Conservation (phyloP, 2,113 vertebrate species). For the Hydropotes inermis region DNA sequence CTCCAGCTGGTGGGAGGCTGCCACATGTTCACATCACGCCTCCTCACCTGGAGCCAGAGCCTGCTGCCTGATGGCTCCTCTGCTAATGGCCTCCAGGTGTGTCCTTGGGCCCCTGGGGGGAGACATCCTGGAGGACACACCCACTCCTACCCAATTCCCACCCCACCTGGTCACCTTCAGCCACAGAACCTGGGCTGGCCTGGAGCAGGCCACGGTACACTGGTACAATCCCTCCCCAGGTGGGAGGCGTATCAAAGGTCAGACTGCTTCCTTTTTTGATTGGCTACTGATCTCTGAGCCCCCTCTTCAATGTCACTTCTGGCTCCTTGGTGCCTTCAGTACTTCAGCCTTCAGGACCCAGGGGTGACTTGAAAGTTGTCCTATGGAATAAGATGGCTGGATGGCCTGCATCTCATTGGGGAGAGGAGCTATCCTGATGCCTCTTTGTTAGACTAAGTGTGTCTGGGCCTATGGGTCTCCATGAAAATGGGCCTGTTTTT, state of each 20-base stretch:
- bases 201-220: not conserved
- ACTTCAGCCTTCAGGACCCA: not conserved
- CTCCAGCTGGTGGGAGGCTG: not conserved
- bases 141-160: not conserved
- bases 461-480: not conserved
- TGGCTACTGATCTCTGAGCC: not conserved
- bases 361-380: not conserved
- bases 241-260: not conserved
- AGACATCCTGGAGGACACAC: conserved; percentile 35
- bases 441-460: not conserved
- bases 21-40: conserved; percentile 65
- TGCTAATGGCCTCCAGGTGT: conserved; percentile 71
- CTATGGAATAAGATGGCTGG: not conserved
- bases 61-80: conserved; percentile 39
- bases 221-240: not conserved
- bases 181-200: not conserved
- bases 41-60: conserved; percentile 48
- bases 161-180: conserved; percentile 53
- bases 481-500: not conserved
- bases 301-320: not conserved
- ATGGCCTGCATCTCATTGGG: not conserved
- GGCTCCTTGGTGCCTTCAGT: not conserved
- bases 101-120: conserved; percentile 42
- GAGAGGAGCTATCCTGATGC: not conserved
- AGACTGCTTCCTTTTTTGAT: not conserved